Percentiles rank a stretch among this genome's conserved stretches.
These are phyloP conservation scores for Morpho achilles DNA, from an alignment of 2,888 invertebrate genomes.

Conservation along the genomic window DNA sequence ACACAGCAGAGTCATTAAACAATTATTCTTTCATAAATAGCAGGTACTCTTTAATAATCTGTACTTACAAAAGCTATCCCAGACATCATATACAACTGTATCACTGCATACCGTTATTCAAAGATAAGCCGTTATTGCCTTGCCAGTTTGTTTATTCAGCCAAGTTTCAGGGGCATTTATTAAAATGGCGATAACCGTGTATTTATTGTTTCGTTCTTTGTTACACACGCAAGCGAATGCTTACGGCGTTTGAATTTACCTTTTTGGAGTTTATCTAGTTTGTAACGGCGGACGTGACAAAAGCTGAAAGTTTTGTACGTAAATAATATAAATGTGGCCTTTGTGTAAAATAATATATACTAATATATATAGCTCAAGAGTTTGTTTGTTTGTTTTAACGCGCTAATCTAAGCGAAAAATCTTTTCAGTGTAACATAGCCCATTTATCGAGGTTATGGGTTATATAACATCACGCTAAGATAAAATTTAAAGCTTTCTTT, in stretches of 20 bases:
- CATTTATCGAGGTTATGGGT: too few relatives aligned
- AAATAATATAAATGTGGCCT: slow-evolving; percentile 12
- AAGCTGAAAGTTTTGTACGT: slow-evolving; percentile 10
- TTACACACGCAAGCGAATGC: slow-evolving; percentile 57
- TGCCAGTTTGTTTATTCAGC: slow-evolving; percentile 59
- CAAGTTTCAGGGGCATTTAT: slow-evolving; percentile 67
- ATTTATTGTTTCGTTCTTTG: slow-evolving; percentile 68
- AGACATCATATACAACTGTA: slow-evolving; percentile 25
- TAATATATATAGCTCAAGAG: background rate
- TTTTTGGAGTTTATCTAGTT: slow-evolving; percentile 24
- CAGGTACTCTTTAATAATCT: background rate
- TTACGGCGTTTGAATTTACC: slow-evolving; percentile 29
- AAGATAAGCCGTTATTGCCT: slow-evolving; percentile 49
- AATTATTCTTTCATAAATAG: too few relatives aligned
- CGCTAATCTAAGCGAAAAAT: too few relatives aligned
- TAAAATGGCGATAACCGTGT: slow-evolving; percentile 73
- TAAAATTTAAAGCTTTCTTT: too few relatives aligned
- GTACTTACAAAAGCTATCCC: slow-evolving; percentile 12
- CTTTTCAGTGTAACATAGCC: too few relatives aligned
- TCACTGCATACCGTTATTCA: slow-evolving; percentile 18
- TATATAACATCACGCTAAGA: too few relatives aligned
- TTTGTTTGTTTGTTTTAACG: background rate
- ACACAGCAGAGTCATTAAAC: background rate
- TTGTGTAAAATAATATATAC: background rate
- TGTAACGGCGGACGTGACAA: slow-evolving; percentile 12